Evolutionary conservation across 2,797 vertebrate genomes (phyloP).

Genomic region (Scleropages formosus): DNA sequence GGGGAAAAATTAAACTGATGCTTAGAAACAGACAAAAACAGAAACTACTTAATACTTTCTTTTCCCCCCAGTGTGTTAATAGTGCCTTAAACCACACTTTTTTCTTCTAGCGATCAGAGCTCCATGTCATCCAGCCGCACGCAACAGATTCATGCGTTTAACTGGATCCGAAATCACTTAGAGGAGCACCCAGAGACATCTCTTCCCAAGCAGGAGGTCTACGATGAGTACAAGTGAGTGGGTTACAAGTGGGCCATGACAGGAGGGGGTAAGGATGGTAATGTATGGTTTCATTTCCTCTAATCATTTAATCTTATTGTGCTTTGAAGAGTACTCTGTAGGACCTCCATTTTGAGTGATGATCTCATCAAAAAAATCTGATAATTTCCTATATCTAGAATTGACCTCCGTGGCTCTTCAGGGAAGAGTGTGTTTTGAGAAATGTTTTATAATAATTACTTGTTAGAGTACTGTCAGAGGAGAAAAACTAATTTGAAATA

Average conservation of each 20-base stretch:
- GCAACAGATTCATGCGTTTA: constrained; percentile 95
- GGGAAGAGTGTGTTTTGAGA: neutral
- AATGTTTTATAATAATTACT: neutral
- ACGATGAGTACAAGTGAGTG: constrained; percentile 97
- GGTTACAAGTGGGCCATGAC: neutral
- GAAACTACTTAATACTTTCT: neutral
- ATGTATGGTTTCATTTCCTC: neutral
- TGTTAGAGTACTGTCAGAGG: too few relatives aligned
- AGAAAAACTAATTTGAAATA: too few relatives aligned
- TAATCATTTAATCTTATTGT: neutral
- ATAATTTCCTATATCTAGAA: neutral
- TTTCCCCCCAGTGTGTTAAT: neutral
- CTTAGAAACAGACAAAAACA: constrained; percentile 25
- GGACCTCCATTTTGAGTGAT: neutral
- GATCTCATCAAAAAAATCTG: neutral
- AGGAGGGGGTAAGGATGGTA: neutral
- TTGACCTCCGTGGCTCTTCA: neutral
- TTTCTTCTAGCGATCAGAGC: constrained; percentile 79
- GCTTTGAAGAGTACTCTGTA: neutral
- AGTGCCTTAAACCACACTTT: neutral
- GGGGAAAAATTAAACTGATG: constrained; percentile 23
- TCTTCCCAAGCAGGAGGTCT: constrained; percentile 97
- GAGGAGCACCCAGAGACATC: constrained; percentile 97
- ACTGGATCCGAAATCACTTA: constrained; percentile 93
- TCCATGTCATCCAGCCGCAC: constrained; percentile 91